Conservation (phyloP, 2,797 vertebrate genomes). For the Argya squamiceps region DNA sequence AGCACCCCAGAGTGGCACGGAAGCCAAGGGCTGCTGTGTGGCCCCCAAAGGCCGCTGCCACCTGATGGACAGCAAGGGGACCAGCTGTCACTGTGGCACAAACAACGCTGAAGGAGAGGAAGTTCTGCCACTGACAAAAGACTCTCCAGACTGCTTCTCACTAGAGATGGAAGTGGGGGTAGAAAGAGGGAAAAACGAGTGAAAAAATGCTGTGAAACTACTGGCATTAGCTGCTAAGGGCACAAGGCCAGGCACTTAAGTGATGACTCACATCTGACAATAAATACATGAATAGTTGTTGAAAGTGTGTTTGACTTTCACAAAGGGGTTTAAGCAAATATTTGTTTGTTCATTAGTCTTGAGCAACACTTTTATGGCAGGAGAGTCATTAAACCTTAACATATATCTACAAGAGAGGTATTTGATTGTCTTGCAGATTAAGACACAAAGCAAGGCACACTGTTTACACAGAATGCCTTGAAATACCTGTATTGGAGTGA, state of each 20-base stretch:
- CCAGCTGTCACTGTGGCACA: conserved; percentile 38
- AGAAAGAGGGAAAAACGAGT: neutral
- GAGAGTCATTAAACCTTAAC: conserved; percentile 78
- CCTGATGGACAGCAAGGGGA: conserved; percentile 56
- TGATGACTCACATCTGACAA: conserved; percentile 75
- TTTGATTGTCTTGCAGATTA: conserved; percentile 74
- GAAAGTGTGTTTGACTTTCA: conserved; percentile 81
- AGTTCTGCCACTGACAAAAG: conserved; percentile 63
- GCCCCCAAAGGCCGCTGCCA: conserved; percentile 48
- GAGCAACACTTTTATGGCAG: conserved; percentile 74
- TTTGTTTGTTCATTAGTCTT: conserved; percentile 79
- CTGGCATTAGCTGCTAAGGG: conserved; percentile 57
- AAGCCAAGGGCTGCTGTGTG: conserved; percentile 68
- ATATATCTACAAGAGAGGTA: conserved; percentile 59
- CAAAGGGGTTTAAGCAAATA: conserved; percentile 78
- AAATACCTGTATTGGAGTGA: conserved; percentile 77
- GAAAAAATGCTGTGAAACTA: conserved; percentile 60
- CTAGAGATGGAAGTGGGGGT: conserved; percentile 47
- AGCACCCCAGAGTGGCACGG: conserved; percentile 60
- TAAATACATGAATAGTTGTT: conserved; percentile 75
- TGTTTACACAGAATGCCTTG: conserved; percentile 67
- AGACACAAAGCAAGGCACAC: conserved; percentile 65
- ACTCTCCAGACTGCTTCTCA: conserved; percentile 60
- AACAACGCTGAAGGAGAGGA: neutral
- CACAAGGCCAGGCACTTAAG: conserved; percentile 67